Base-by-base conservation (phyloP, 2,113 vertebrate species). In the Lucifuga dentata region DNA sequence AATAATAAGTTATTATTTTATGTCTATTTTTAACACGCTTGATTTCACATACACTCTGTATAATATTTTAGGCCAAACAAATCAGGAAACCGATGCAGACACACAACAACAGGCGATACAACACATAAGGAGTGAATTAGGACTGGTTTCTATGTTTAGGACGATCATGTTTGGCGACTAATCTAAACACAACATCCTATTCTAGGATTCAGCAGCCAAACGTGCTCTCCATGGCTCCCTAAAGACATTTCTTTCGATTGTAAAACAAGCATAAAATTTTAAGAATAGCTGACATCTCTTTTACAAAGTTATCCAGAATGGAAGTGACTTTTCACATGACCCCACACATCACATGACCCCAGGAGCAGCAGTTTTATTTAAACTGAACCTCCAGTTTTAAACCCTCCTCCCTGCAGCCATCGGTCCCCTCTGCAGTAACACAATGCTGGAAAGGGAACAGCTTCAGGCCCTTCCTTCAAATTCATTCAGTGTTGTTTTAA, bases 381-480 rank as follows among this genome's bases (percentile, higher is more conserved):
- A 53, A 55, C 39, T 56, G 52, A 70, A 69, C 56, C 59, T 32
- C 17, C 1, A 32, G 20, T 61, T 58, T 67, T 23, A 44, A 66
- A 46, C 5, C 24, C 35, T 55, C 44, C 73, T 49, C 71, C 64
- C 60, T 49, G 59, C 57, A 69, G 58, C 70, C 19, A 56, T 10
- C 29, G 23, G 73, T 55, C 60, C 63, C 39, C 65, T 51, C 49
- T 1, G 62, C 68, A 66, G 86, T 84, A 87, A 87, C 81, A 81
- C 61, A 83, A 87, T 3, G 62, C 86, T 83, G 5, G 19, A 64
- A 73, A 78, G 68, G 85, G 86, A 86, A 88, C 12, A 43, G 84
- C 88, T 84, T 11, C 68, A 40, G 86, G 88, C 88, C n/a, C 70
- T 84, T 87, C 80, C 80, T 80, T 74, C 68, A 74, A 45, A 87